phyloP scores from a whole-genome alignment of 2,797 vertebrate species.

The Pseudopleuronectes americanus region DNA sequence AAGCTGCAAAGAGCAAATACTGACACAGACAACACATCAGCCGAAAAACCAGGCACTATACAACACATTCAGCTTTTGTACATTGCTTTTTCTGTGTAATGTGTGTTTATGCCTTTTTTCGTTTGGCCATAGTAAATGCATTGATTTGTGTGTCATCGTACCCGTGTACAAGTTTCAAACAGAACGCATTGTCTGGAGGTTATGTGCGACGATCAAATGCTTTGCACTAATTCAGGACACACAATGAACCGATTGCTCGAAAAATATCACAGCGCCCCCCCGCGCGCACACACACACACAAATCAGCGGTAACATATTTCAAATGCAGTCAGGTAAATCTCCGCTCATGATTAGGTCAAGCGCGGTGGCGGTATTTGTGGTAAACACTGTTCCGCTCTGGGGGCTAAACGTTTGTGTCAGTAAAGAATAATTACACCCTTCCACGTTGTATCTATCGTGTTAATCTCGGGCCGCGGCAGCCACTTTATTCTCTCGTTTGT shows the following conservation, averaged over 20 bases:
- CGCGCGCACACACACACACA: slow-evolving; percentile 1
- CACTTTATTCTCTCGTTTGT: slow-evolving; percentile 92
- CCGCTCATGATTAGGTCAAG: slow-evolving; percentile 78
- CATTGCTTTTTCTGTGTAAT: not conserved
- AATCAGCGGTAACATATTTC: slow-evolving; percentile 68
- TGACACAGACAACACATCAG: too few species aligned
- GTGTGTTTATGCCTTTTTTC: not conserved
- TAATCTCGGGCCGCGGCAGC: slow-evolving; percentile 86
- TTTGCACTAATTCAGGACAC: not conserved
- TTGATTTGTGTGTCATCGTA: not conserved
- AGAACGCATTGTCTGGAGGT: not conserved
- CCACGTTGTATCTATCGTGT: slow-evolving; percentile 83
- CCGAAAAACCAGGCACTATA: too few species aligned
- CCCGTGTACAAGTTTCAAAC: not conserved
- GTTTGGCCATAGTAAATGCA: not conserved
- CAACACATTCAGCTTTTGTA: not conserved
- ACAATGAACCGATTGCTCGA: slow-evolving; percentile 30
- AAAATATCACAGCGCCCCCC: slow-evolving; percentile 39
- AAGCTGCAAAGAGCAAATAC: too few species aligned
- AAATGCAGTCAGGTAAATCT: slow-evolving; percentile 79
- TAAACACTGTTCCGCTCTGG: slow-evolving; percentile 81
- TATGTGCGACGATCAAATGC: slow-evolving; percentile 6
- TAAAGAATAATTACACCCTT: slow-evolving; percentile 89
- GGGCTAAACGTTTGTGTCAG: slow-evolving; percentile 81
- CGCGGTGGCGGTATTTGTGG: slow-evolving; percentile 78